Evolutionary conservation across 1,140 invertebrate species (phyloP).

Genomic region (Drosophila biarmipes): DNA sequence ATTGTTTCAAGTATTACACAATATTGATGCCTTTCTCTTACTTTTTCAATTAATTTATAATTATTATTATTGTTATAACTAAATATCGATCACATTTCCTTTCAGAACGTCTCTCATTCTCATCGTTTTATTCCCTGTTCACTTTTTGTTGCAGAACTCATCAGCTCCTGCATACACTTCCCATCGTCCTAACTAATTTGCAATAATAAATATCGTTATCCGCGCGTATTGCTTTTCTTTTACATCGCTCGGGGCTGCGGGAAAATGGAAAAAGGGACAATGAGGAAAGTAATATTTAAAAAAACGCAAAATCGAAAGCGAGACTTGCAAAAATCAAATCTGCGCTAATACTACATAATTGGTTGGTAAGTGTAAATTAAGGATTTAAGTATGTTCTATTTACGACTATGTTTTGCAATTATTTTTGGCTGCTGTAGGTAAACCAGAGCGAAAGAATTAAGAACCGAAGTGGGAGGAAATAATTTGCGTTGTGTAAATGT

Average conservation of each 20-base stretch:
- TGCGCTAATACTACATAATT: constrained; percentile 68
- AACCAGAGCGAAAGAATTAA: constrained; percentile 38
- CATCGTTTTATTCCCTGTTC: constrained; percentile 67
- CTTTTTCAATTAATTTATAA: constrained; percentile 60
- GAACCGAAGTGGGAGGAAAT: constrained; percentile 26
- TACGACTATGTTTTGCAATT: constrained; percentile 40
- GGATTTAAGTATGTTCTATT: constrained; percentile 51
- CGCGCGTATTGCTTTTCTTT: constrained; percentile 36
- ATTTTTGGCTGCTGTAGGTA: constrained; percentile 53
- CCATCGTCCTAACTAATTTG: constrained; percentile 38
- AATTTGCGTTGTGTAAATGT: constrained; percentile 8
- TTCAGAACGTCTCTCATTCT: constrained; percentile 72
- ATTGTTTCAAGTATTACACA: constrained; percentile 70
- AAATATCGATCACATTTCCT: constrained; percentile 84
- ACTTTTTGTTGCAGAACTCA: constrained; percentile 58
- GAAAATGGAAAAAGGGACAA: constrained; percentile 25
- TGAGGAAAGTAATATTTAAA: constrained; percentile 37
- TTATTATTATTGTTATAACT: constrained; percentile 66
- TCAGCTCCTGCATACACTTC: constrained; percentile 32
- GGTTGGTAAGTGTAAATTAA: constrained; percentile 49
- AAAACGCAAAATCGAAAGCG: constrained; percentile 52
- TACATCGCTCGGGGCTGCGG: constrained; percentile 2
- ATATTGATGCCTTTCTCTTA: constrained; percentile 64
- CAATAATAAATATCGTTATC: constrained; percentile 39
- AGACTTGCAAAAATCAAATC: constrained; percentile 78